Conservation (phyloP, 64 coral and sea anemone genomes). For the Catalaphyllia jardinei region DNA sequence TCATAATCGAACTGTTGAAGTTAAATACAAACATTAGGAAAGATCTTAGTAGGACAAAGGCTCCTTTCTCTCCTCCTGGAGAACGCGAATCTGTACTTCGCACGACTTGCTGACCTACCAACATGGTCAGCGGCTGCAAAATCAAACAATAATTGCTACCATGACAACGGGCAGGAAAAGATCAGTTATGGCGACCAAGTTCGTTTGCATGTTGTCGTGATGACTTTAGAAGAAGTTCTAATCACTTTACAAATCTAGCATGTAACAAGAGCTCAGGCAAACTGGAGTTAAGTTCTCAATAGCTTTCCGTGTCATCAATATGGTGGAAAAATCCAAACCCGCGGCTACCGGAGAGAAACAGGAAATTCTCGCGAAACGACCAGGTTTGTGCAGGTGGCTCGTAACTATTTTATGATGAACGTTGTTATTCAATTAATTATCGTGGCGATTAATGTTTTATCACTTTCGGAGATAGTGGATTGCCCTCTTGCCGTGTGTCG, state of each 20-base stretch:
- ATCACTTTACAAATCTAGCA: background rate
- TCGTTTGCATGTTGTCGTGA: background rate
- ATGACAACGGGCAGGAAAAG: background rate
- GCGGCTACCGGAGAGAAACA: background rate
- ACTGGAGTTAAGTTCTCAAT: background rate
- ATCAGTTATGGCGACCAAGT: background rate
- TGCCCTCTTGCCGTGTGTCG: background rate
- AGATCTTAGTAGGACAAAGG: no score
- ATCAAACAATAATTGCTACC: background rate
- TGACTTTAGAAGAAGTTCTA: background rate
- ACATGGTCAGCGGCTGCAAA: background rate
- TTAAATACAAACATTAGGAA: no score
- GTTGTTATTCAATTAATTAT: background rate
- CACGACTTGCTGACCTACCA: background rate
- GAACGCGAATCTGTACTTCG: background rate
- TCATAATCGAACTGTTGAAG: no score
- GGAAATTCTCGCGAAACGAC: conserved; percentile 3
- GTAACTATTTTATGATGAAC: conserved; percentile 19
- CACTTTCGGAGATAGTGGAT: background rate
- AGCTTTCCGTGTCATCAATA: background rate
- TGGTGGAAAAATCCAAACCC: conserved; percentile 43
- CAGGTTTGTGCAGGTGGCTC: background rate
- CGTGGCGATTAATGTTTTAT: background rate
- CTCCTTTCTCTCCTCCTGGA: no score
- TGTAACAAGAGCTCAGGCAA: background rate